Evolutionary conservation across 2,113 vertebrate genomes (phyloP).

Genomic region (Pantherophis guttatus): DNA sequence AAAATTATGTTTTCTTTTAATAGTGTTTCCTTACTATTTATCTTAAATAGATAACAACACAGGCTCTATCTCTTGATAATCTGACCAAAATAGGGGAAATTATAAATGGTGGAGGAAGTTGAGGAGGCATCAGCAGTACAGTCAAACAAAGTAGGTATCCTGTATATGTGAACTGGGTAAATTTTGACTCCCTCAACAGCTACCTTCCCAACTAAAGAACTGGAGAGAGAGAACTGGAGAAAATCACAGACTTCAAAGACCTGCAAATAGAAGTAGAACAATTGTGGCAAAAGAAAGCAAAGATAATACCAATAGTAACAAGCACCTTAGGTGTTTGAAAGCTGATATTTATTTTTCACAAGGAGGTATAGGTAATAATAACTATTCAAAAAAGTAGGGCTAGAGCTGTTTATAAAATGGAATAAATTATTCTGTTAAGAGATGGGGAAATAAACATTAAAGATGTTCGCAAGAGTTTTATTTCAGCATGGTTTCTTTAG

Average conservation of each 20-base stretch:
- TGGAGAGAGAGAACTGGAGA: neutral
- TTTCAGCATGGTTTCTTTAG: neutral
- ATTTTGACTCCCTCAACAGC: neutral
- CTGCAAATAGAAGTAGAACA: neutral
- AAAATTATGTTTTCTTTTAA: slow-evolving; percentile 6
- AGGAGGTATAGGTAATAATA: neutral
- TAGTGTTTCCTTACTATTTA: neutral
- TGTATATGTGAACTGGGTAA: neutral
- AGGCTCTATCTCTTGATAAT: neutral
- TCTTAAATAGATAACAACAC: neutral
- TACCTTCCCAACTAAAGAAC: neutral
- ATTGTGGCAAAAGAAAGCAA: neutral
- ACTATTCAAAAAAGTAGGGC: neutral
- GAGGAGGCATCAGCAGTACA: neutral
- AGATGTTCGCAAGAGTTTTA: neutral
- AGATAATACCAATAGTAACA: neutral
- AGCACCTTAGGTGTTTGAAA: neutral
- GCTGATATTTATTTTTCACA: neutral
- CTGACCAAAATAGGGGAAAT: neutral
- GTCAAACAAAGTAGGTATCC: neutral
- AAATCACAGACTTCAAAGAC: neutral
- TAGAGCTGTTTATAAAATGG: neutral
- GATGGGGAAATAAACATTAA: neutral
- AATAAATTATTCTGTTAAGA: neutral
- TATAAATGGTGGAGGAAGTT: neutral